Base-by-base conservation (phyloP, 2,113 vertebrate genomes). In the Etheostoma cragini region DNA sequence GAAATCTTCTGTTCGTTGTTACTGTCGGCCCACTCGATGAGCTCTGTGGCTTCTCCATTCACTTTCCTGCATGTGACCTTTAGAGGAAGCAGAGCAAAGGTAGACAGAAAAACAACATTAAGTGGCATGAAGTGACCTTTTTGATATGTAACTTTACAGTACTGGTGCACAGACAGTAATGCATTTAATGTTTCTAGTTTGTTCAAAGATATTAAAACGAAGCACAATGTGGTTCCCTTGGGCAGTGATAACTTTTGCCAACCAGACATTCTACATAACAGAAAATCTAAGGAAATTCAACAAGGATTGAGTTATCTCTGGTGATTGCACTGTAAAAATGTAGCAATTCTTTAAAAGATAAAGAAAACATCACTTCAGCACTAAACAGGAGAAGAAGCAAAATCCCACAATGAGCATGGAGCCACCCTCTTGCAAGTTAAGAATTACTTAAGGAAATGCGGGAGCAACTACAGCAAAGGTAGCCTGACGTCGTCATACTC, bases 1-100 rank as follows among this genome's bases (percentile, higher is more conserved):
- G 96, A 96, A 83, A 96, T 60, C 6, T 95, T 96, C 84, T 96
- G 96, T 14, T 95, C 93, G 38, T 93, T 92, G 77, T 96, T 93
- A 80, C 96, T 95, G 82, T 98, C 95, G 73, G 95, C 96, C 97
- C 97, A 98, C 73, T 98, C 96, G 80, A 97, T 94, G 72, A 97
- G 93, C 0, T 97, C 97, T 0, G 96, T 81, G 71, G 94, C 93
- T 63, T 93, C 90, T 16, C 87, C 94, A 49, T 91, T 94, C 47
- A 89, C 90, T 84, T 95, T 92, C 19, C 96, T 96, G 92, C 96
- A 97, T 62, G 95, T 93, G 69, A 97, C 96, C 97, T 99, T 94
- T 50, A 83, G 86, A 83, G 50, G 85, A 53, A 91, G 66, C 72
- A 84, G 70, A 88, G 76, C 38, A 88, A 14, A 84, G 67, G 57